A percentile compares a stretch with the other conserved stretches of the same genome.
These are phyloP conservation scores for Andricus curvator DNA, from an alignment of 2,888 invertebrate species.

Conservation along the genomic window DNA sequence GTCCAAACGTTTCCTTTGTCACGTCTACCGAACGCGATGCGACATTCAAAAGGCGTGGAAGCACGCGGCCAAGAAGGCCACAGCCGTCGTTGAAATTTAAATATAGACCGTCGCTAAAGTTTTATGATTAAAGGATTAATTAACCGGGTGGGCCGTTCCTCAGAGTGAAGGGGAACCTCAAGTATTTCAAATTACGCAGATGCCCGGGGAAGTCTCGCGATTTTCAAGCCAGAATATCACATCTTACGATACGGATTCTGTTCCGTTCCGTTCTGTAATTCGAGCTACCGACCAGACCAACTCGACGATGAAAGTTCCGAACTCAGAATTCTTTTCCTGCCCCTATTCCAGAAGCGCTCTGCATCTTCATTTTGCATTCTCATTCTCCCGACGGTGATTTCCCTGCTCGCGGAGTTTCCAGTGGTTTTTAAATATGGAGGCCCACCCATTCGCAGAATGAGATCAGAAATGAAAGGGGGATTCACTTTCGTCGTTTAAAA, in stretches of 20 bases:
- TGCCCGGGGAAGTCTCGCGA: slow-evolving; percentile 60
- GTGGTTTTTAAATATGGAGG: slow-evolving; percentile 51
- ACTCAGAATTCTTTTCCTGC: slow-evolving; percentile 53
- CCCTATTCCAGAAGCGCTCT: slow-evolving; percentile 51
- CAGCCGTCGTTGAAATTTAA: slow-evolving; percentile 62
- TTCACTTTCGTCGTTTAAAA: slow-evolving; percentile 37
- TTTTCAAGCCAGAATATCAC: slow-evolving; percentile 55
- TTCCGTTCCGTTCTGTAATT: slow-evolving; percentile 52
- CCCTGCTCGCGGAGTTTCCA: slow-evolving; percentile 45
- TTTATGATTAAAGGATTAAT: slow-evolving; percentile 74
- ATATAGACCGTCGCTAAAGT: slow-evolving; percentile 66
- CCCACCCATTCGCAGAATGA: slow-evolving; percentile 28
- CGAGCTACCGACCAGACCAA: slow-evolving; percentile 43
- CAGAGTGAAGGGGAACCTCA: slow-evolving; percentile 51
- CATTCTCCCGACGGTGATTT: slow-evolving; percentile 20
- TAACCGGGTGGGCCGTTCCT: slow-evolving; percentile 59
- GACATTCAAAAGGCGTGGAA: slow-evolving; percentile 55
- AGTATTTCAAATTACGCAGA: slow-evolving; percentile 60
- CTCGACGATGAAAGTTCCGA: slow-evolving; percentile 56
- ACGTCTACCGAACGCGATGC: slow-evolving; percentile 48
- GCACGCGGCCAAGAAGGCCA: slow-evolving; percentile 53
- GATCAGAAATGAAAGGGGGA: slow-evolving; percentile 35
- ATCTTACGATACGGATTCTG: slow-evolving; percentile 48
- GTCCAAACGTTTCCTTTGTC: slow-evolving; percentile 44
- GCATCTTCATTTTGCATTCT: slow-evolving; percentile 49